Evolutionary conservation across 2,113 vertebrate genomes (phyloP), one percentile per base, ranked within the genome.

Genomic region (Shinisaurus crocodilurus): DNA sequence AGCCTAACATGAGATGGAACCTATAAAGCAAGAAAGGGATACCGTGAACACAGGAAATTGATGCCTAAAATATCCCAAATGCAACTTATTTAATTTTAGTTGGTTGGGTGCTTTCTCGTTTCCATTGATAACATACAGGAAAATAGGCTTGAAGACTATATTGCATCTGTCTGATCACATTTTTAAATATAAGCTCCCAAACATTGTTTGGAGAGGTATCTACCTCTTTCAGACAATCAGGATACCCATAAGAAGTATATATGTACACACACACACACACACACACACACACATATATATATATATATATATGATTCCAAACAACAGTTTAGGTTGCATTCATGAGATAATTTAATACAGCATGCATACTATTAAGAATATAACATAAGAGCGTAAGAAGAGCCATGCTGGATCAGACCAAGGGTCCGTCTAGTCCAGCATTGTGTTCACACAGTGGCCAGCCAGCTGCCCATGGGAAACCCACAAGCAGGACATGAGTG

Each of bases 1-100:
- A 90, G 86, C 82, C 45, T 32, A 27, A 82, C 72, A 16, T 82
- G 79, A 85, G 6, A 60, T 92, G 90, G 86, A 87, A 90, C 2
- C 37, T 72, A 20, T 86, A 90, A 92, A 92, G 0, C 54, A 83
- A 80, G 45, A 18, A 45, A 91, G 20, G 18, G 86, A 84, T 91
- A 37, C 80, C 29, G 90, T 60, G 54, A 54, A n/a, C 6, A 32
- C 54, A 87, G 40, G 15, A 83, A 40, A 79, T 10, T 50, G 34
- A 85, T 50, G 29, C 65, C 40, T 27, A 67, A n/a, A n/a, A 84
- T 43, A 67, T 43, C 12, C 54, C 76, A 63, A 45, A 45, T 29
- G 63, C 25, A 65, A 69, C 32, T 65, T 83, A 43, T 83, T 70
- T 18, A 70, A 50, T 87, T 87, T 77, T 6, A 77, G 13, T 10